These are phyloP conservation scores for Proctacanthus coquilletti DNA, from an alignment of 1,140 invertebrate species.

Conservation along the genomic window DNA sequence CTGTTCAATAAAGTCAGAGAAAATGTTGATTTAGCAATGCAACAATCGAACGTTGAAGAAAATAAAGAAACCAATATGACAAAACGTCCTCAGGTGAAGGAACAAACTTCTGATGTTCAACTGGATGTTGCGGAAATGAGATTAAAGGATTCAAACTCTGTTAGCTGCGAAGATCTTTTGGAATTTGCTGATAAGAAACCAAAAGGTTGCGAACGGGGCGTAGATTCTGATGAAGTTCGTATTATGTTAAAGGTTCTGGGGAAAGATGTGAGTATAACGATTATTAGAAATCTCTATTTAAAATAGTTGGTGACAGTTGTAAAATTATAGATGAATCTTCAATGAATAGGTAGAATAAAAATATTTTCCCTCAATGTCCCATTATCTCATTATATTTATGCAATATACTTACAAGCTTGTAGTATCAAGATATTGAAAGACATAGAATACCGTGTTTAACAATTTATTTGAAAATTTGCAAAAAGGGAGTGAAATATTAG, in stretches of 20 bases:
- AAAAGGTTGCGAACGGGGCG: constrained; percentile 61
- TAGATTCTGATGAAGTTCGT: constrained; percentile 76
- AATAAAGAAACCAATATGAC: neutral
- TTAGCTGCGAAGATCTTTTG: constrained; percentile 81
- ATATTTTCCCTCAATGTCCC: too few species aligned
- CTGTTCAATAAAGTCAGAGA: constrained; percentile 30
- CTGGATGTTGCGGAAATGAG: neutral
- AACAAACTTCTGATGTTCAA: constrained; percentile 1
- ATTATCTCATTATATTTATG: neutral
- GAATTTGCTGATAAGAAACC: constrained; percentile 79
- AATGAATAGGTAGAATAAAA: too few species aligned
- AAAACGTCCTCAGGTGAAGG: neutral
- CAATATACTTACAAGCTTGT: constrained; percentile 4
- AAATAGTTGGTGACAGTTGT: too few species aligned
- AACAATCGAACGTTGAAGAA: constrained; percentile 7
- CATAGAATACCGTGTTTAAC: too few species aligned
- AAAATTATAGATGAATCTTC: too few species aligned
- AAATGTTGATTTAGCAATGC: constrained; percentile 22
- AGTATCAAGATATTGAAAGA: too few species aligned
- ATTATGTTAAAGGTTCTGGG: constrained; percentile 84
- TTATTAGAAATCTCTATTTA: constrained; percentile 1
- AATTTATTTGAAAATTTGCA: too few species aligned
- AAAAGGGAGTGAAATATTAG: too few species aligned
- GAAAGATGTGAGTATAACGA: constrained; percentile 43
- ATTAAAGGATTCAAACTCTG: constrained; percentile 46